These are phyloP conservation scores for Cryptops parisi DNA, from an alignment of 2,888 invertebrate genomes.

Conservation along the genomic window DNA sequence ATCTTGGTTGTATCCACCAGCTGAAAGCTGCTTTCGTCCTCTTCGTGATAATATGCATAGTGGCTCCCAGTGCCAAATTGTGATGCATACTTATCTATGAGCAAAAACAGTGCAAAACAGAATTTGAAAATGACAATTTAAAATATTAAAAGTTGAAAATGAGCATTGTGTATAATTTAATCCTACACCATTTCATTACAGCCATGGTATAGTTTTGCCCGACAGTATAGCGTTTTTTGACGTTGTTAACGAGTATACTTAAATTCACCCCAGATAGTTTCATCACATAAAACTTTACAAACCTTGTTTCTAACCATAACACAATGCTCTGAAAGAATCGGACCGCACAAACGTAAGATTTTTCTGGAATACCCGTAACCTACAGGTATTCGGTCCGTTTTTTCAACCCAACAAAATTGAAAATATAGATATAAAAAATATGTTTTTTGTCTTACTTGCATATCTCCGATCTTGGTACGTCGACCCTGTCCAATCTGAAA, in stretches of 20 bases:
- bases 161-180: background rate
- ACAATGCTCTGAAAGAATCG: too few species aligned
- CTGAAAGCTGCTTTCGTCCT: constrained; percentile 97
- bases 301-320: too few species aligned
- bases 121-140: constrained; percentile 1
- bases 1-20: constrained; percentile 86
- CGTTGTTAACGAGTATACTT: too few species aligned
- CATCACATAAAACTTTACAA: too few species aligned
- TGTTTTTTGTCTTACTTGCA: constrained; percentile 54
- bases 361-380: too few species aligned
- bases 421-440: constrained; percentile 7
- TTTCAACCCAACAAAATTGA: too few species aligned
- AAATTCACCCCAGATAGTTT: too few species aligned
- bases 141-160: background rate
- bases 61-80: constrained; percentile 81
- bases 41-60: constrained; percentile 97
- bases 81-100: constrained; percentile 70
- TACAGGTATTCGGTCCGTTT: too few species aligned
- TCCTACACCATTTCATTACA: too few species aligned
- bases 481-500: constrained; percentile 94
- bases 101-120: background rate
- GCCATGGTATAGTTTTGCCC: too few species aligned
- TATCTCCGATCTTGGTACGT: constrained; percentile 87
- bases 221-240: too few species aligned
- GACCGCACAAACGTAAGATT: too few species aligned